A percentile compares a stretch with the other conserved stretches of the same genome.
Conservation (phyloP, 2,888 invertebrate species). For the Entomobrya proxima region DNA sequence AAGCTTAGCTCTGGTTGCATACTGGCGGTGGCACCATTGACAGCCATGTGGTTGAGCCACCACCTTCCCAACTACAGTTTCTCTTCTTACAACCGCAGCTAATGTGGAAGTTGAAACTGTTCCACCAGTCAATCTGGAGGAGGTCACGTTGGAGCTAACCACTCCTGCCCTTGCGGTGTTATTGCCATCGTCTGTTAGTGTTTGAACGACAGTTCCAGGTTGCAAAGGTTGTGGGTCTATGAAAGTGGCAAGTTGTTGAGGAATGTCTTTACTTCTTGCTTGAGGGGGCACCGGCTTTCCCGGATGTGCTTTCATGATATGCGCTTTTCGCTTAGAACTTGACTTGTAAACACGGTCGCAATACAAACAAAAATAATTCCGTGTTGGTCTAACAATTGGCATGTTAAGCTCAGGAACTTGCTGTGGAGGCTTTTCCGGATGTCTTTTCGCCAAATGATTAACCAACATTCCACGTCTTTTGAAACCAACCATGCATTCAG, state of each 20-base stretch:
- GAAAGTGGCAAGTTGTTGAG: conserved; percentile 44
- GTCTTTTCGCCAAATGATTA: conserved; percentile 89
- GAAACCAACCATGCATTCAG: conserved; percentile 85
- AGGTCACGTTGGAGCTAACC: conserved; percentile 52
- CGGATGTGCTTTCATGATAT: conserved; percentile 89
- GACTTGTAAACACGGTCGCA: conserved; percentile 89
- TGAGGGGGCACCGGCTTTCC: conserved; percentile 79
- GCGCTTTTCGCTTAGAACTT: conserved; percentile 89
- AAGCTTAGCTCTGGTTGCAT: conserved; percentile 85
- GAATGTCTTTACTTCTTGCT: conserved; percentile 68
- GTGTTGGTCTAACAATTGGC: conserved; percentile 86
- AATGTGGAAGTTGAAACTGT: conserved; percentile 52
- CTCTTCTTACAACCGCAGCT: conserved; percentile 53
- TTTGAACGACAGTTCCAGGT: conserved; percentile 64
- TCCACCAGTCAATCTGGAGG: conserved; percentile 17
- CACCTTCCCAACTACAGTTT: conserved; percentile 82
- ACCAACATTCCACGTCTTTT: conserved; percentile 90
- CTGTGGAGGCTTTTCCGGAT: conserved; percentile 83
- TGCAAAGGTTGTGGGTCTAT: conserved; percentile 51
- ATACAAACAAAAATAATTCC: conserved; percentile 89
- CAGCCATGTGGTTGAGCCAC: conserved; percentile 85
- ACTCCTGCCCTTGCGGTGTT: conserved; percentile 46
- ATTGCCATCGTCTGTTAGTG: conserved; percentile 63
- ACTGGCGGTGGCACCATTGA: conserved; percentile 90
- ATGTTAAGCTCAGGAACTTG: conserved; percentile 85